Evolutionary conservation across 2,113 vertebrate species (phyloP), one percentile per base, ranked within the genome.

Genomic region (Psephotus haematonotus): DNA sequence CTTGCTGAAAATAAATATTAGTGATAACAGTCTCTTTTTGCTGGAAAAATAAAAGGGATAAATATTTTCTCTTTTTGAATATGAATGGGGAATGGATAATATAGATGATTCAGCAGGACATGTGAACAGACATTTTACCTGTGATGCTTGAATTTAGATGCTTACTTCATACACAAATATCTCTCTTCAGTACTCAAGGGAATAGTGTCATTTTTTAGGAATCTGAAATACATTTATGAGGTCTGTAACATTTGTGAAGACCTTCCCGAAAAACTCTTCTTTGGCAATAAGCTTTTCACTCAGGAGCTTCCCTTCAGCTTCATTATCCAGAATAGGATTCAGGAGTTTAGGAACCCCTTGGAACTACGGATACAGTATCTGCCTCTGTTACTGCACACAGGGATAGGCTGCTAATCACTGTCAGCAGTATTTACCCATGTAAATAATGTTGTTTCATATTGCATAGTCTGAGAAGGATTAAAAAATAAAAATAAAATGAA

Each of bases 91-190:
- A 62, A 20, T 11, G 31, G 13, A n/a, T 28, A 46, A 47, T 18
- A 33, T 3, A 11, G 49, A 13, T n/a, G 39, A 19, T 70, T 74
- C 71, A 43, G 13, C 0, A 43, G 52, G 15, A 83, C 49, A 22
- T 3, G 25, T 50, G 78, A 52, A 10, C 14, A 41, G 43, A 33
- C 3, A 6, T n/a, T 72, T 85, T 8, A 7, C 10, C 62, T n/a
- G 10, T 18, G 46, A 52, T 15, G 15, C 35, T 6, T 12, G 41
- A 84, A 27, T 67, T 3, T 55, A 35, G 25, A 17, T 65, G 49
- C 29, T 84, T 53, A 11, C 9, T 0, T 28, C 13, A 8, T 11
- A 17, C 10, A 55, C 35, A 46, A 44, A 0, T 6, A 15, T 35
- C 9, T 11, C 29, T 29, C 37, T 18, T 43, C 37, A n/a, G 28